phyloP scores from a whole-genome alignment of 2,888 invertebrate genomes.

The Drosophila recens region DNA sequence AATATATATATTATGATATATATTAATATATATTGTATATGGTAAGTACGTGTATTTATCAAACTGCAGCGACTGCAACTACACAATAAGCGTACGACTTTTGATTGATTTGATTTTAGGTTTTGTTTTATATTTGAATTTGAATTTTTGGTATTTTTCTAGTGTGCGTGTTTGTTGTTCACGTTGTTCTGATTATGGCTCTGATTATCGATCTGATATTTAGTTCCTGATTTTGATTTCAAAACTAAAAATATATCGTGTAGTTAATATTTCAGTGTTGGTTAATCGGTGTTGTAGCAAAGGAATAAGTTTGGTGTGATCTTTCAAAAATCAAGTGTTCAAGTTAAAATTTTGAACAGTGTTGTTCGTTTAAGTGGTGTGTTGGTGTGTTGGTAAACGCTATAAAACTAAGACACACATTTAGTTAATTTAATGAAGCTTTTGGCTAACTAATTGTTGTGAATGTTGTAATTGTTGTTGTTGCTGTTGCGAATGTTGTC shows the following conservation, averaged over 20 bases:
- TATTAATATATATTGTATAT: constrained; percentile 50
- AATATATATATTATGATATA: constrained; percentile 44
- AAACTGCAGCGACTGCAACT: constrained; percentile 75
- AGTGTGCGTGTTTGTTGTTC: constrained; percentile 34
- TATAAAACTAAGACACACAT: constrained; percentile 81
- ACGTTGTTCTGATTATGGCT: constrained; percentile 14
- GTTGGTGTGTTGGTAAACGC: constrained; percentile 72
- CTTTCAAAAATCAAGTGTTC: background rate
- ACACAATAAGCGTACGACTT: constrained; percentile 75
- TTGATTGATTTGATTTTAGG: constrained; percentile 20
- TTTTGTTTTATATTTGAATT: constrained; percentile 3
- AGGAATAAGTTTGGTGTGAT: constrained; percentile 23
- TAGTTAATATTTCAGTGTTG: constrained; percentile 24
- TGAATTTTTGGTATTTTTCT: constrained; percentile 14
- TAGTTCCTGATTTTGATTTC: constrained; percentile 9
- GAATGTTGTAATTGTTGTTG: constrained; percentile 41
- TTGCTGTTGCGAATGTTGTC: constrained; percentile 43
- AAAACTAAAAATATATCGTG: constrained; percentile 15
- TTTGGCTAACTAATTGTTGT: constrained; percentile 63
- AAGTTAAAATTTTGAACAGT: constrained; percentile 6
- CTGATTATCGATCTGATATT: constrained; percentile 9
- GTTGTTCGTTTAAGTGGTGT: constrained; percentile 15
- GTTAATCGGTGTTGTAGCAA: constrained; percentile 19
- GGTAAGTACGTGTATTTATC: constrained; percentile 51
- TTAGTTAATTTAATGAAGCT: constrained; percentile 69